Percentiles rank a stretch among this genome's conserved stretches.
Conservation (phyloP, 2,797 vertebrate genomes). For the Austrolebias charrua region DNA sequence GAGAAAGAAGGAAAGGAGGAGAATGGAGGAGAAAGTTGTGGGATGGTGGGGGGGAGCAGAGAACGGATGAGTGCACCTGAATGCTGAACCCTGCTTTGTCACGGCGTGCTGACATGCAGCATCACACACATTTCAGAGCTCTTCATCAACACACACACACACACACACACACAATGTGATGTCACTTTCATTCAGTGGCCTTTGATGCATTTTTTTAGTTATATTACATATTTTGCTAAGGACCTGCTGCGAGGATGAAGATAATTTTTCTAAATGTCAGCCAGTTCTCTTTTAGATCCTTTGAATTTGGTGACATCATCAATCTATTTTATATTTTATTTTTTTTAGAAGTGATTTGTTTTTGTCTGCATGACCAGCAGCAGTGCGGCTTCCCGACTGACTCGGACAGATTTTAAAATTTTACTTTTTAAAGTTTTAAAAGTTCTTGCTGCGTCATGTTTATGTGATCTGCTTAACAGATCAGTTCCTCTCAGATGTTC, state of each 20-base stretch:
- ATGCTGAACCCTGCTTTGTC: too few species aligned
- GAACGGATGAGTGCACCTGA: constrained; percentile 63
- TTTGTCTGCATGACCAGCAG: constrained; percentile 13
- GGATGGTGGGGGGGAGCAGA: constrained; percentile 20
- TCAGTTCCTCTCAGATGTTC: too few species aligned
- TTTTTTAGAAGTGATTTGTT: too few species aligned
- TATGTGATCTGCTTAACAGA: too few species aligned
- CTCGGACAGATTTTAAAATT: too few species aligned
- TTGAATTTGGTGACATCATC: constrained; percentile 45
- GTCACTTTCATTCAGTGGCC: constrained; percentile 44
- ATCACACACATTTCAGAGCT: constrained; percentile 35
- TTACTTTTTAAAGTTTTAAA: too few species aligned
- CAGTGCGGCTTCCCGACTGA: background rate
- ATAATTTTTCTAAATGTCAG: constrained; percentile 42
- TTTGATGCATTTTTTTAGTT: constrained; percentile 54
- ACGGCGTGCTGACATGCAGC: constrained; percentile 66
- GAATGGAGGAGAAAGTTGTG: too few species aligned
- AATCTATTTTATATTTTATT: constrained; percentile 1
- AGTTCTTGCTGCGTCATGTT: too few species aligned
- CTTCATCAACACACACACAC: constrained; percentile 29
- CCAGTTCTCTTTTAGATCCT: constrained; percentile 48
- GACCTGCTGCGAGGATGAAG: constrained; percentile 43
- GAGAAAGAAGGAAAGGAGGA: constrained; percentile 26
- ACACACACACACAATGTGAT: constrained; percentile 49
- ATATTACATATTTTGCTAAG: constrained; percentile 58